phyloP scores from a whole-genome alignment of 2,888 invertebrate species.

The Phrixothrix hirtus region DNA sequence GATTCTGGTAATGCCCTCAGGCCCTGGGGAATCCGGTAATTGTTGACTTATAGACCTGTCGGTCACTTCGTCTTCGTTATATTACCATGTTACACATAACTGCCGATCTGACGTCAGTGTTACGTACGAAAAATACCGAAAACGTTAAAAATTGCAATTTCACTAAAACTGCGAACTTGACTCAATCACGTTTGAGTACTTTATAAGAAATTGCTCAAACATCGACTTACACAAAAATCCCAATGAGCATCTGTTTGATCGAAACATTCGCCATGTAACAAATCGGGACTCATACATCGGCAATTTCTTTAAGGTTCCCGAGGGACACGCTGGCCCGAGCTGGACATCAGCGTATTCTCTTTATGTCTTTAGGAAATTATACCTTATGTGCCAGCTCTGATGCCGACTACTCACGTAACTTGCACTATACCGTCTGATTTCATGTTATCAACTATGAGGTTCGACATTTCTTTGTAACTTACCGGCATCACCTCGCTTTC shows the following conservation, averaged over 20 bases:
- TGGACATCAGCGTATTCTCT: constrained; percentile 57
- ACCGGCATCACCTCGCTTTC: too few relatives aligned
- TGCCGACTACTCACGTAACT: constrained; percentile 44
- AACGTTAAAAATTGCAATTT: too few relatives aligned
- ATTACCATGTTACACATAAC: constrained; percentile 33
- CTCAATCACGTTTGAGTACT: too few relatives aligned
- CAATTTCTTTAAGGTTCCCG: constrained; percentile 57
- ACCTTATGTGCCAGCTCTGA: constrained; percentile 52
- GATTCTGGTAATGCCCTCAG: constrained; percentile 35
- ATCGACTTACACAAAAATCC: constrained; percentile 29
- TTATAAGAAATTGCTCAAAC: too few relatives aligned
- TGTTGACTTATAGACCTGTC: constrained; percentile 54
- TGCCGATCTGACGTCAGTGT: constrained; percentile 27
- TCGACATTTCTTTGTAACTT: too few relatives aligned
- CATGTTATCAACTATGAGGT: constrained; percentile 26
- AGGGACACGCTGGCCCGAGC: constrained; percentile 39
- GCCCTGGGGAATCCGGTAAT: constrained; percentile 51
- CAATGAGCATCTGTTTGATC: constrained; percentile 45
- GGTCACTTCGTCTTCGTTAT: constrained; percentile 46
- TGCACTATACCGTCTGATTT: constrained; percentile 44
- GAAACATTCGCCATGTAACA: constrained; percentile 50
- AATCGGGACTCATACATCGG: constrained; percentile 56
- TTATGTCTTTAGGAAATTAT: constrained; percentile 57
- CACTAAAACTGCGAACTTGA: background rate
- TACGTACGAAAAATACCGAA: too few relatives aligned